Evolutionary conservation across 2,888 invertebrate species (phyloP), one percentile per base, ranked within the genome.

Genomic region (Pheosia tremula): DNA sequence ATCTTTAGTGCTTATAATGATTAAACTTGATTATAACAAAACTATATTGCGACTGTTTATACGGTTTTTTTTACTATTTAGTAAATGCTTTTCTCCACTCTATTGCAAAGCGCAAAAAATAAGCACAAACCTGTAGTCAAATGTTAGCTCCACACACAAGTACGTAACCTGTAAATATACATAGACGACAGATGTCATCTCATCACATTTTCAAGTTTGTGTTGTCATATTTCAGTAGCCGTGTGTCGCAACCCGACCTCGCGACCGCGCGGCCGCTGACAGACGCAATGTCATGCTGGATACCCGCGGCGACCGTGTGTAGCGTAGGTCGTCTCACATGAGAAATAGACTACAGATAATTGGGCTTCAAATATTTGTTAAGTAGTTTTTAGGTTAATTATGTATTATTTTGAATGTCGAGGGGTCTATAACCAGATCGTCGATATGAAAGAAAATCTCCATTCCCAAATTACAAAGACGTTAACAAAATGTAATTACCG

Each of bases 181-280:
- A 24, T 47, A 11, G 47, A 47, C 11, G 47, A 47, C 47, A 47
- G 47, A 47, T 47, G 47, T 47, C 47, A 47, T 47, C n/a, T n/a
- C 47, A 47, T 52, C 24, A 13, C n/a, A 66, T 52, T 58, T 58
- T 60, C 55, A 61, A 64, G 66, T 68, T 71, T 73, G 68, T 75
- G 63, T 71, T 74, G 64, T 68, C 58, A 69, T 68, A 71, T 70
- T 71, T 66, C 56, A 49, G 66, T 58, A 61, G 57, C 52, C 6
- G 72, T 71, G 70, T 82, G 81, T 78, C 77, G 72, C 77, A 79
- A 79, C 41, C 57, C 67, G 74, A 71, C 79, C 81, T 79, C 75
- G 54, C 24, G 71, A 66, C 63, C 67, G 59, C 11, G 13, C 47
- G 53, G 57, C 50, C 60, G 59, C 52, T 63, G 80, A 80, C 72